Evolutionary conservation across 2,797 vertebrate genomes (phyloP).

Genomic region (Peromyscus nudipes): DNA sequence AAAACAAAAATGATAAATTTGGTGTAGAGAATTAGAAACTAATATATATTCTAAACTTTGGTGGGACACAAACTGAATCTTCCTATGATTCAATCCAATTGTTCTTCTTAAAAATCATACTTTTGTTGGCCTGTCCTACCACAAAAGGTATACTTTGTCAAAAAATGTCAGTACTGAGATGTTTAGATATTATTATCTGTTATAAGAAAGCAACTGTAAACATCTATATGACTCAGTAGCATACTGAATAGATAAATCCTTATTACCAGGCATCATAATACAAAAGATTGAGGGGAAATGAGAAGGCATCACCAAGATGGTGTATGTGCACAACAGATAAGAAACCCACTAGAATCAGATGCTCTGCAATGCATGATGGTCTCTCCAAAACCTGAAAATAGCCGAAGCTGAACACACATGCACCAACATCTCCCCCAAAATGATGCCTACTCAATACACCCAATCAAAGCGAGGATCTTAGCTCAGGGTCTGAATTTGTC

Average conservation of each 20-base stretch:
- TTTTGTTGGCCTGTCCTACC: conserved; percentile 29
- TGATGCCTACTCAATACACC: background rate
- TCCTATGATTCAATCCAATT: background rate
- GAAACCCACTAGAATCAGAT: conserved; percentile 2
- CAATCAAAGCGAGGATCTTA: background rate
- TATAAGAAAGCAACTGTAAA: background rate
- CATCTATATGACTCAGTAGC: background rate
- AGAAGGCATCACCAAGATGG: background rate
- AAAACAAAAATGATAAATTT: conserved; percentile 5
- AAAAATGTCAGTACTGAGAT: conserved; percentile 26
- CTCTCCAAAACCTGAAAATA: background rate
- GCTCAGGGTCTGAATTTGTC: background rate
- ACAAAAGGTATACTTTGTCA: conserved; percentile 15
- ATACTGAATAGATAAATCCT: conserved; percentile 34
- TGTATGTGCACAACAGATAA: conserved; percentile 22
- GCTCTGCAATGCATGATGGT: background rate
- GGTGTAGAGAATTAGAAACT: background rate
- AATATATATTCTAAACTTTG: background rate
- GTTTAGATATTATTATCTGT: background rate
- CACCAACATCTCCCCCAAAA: background rate
- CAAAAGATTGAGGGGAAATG: background rate
- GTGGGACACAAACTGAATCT: background rate
- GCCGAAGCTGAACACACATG: background rate
- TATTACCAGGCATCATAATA: background rate
- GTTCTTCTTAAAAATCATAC: conserved; percentile 24